phyloP scores from a whole-genome alignment of 2,797 vertebrate species.

The Anas bahamensis region DNA sequence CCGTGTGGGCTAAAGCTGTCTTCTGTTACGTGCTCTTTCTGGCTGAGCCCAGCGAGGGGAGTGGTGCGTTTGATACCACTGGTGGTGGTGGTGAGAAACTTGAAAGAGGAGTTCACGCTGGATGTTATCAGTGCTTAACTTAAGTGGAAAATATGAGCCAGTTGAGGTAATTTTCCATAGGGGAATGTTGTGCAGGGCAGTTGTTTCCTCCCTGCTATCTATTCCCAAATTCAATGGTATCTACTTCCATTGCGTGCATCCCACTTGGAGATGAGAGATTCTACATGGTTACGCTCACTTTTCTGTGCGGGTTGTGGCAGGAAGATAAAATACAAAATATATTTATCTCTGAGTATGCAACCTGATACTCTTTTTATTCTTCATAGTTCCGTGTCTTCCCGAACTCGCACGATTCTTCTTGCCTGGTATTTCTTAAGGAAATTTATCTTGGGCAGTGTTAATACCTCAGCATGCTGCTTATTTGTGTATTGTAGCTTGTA shows the following conservation, averaged over 20 bases:
- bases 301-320: neutral
- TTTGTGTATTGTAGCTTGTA: neutral
- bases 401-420: neutral
- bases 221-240: neutral
- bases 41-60: neutral
- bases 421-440: neutral
- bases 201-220: neutral
- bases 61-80: neutral
- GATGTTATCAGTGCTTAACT: conserved; percentile 2
- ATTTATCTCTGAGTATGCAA: neutral
- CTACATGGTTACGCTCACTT: neutral
- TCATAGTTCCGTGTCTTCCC: neutral
- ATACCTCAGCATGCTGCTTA: neutral
- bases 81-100: neutral
- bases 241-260: neutral
- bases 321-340: neutral
- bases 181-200: neutral
- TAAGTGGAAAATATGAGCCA: conserved; percentile 1
- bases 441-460: neutral
- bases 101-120: neutral
- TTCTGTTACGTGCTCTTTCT: neutral
- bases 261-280: neutral
- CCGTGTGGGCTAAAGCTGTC: neutral
- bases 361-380: neutral
- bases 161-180: conserved; percentile 22